Percentiles rank a stretch among this genome's conserved stretches.
These are phyloP conservation scores for Hyalella azteca DNA, from an alignment of 2,888 invertebrate genomes.

Conservation along the genomic window DNA sequence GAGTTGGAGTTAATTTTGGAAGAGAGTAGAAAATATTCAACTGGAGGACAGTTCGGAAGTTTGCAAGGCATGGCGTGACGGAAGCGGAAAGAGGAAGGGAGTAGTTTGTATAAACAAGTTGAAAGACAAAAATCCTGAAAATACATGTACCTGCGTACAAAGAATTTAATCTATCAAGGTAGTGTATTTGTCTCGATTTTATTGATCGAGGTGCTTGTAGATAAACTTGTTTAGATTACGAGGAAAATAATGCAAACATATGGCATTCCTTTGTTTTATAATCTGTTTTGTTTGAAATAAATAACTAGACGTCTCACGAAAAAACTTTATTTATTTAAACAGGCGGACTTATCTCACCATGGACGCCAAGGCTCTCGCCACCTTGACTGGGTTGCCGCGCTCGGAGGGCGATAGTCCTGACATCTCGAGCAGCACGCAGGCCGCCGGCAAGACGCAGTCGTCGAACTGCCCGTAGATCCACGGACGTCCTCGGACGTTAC, in stretches of 20 bases:
- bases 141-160: not conserved
- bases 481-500: constrained; percentile 75
- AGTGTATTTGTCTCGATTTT: too few species aligned
- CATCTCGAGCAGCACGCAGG: constrained; percentile 74
- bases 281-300: not conserved
- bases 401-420: constrained; percentile 72
- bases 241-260: too few species aligned
- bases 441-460: constrained; percentile 73
- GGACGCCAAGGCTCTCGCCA: constrained; percentile 75
- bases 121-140: not conserved
- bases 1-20: constrained; percentile 20
- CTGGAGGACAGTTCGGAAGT: not conserved
- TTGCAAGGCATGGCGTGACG: too few species aligned
- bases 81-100: not conserved
- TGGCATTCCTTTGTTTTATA: too few species aligned
- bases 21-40: not conserved
- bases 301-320: not conserved
- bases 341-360: constrained; percentile 68
- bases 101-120: not conserved
- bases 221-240: too few species aligned
- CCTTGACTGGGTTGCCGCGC: constrained; percentile 73
- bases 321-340: not conserved
- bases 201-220: too few species aligned
- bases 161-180: not conserved
- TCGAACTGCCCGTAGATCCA: constrained; percentile 87